Evolutionary conservation across 2,113 vertebrate species (phyloP).

Genomic region (Corythaeola cristata): DNA sequence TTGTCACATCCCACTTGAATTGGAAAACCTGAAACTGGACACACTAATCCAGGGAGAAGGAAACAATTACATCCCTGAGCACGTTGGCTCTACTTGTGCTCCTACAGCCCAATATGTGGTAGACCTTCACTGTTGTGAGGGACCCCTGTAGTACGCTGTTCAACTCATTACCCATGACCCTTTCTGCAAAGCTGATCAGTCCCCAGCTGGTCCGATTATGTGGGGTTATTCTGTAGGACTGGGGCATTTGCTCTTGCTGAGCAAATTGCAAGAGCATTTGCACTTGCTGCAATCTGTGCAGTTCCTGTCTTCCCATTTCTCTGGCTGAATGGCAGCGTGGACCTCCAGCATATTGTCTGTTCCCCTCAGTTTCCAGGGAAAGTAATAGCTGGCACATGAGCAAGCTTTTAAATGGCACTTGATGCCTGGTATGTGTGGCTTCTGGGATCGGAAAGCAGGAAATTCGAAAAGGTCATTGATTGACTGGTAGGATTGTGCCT

Average conservation of each 20-base stretch:
- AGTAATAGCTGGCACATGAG: not conserved
- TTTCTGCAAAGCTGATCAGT: not conserved
- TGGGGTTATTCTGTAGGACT: not conserved
- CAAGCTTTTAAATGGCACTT: not conserved
- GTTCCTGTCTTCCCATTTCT: not conserved
- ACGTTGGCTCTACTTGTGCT: not conserved
- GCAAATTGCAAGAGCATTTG: not conserved
- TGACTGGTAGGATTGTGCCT: not conserved
- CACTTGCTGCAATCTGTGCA: not conserved
- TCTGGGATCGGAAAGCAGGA: not conserved
- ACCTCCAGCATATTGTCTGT: not conserved
- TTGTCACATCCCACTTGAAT: not conserved
- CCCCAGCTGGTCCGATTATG: not conserved
- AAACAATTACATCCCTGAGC: not conserved
- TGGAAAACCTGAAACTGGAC: not conserved
- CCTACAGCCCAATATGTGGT: not conserved
- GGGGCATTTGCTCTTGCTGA: not conserved
- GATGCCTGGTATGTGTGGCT: not conserved
- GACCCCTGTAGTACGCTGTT: not conserved
- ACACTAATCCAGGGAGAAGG: not conserved
- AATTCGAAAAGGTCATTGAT: not conserved
- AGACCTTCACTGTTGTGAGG: not conserved
- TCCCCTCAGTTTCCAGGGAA: not conserved
- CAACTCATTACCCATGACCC: not conserved
- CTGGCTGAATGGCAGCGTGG: not conserved